Percentiles rank a stretch among this genome's conserved stretches.
Conservation (phyloP, 2,888 invertebrate species). For the Cephalotes varians region DNA sequence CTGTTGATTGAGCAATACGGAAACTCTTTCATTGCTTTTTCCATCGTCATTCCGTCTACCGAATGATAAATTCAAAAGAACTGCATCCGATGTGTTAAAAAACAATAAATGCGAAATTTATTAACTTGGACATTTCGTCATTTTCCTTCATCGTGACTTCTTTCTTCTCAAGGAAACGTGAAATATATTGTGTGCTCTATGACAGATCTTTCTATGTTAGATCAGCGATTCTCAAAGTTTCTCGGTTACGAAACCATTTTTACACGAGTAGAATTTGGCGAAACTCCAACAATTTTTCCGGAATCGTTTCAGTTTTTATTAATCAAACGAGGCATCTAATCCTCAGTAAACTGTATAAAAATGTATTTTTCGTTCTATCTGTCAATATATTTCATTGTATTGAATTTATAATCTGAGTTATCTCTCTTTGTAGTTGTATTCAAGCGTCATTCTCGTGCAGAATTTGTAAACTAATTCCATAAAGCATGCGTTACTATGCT, state of each 20-base stretch:
- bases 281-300: neutral
- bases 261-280: neutral
- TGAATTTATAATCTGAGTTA: neutral
- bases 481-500: neutral
- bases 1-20: conserved; percentile 37
- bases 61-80: conserved; percentile 20
- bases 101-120: conserved; percentile 1
- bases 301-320: neutral
- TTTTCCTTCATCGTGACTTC: conserved; percentile 13
- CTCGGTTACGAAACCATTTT: neutral
- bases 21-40: conserved; percentile 12
- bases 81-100: neutral
- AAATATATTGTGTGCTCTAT: conserved; percentile 5
- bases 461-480: conserved; percentile 18
- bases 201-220: too few species aligned
- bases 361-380: neutral
- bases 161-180: neutral
- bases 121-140: conserved; percentile 36
- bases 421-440: conserved; percentile 3
- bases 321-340: neutral
- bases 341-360: neutral
- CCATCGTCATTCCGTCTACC: neutral
- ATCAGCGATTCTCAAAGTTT: conserved; percentile 26
- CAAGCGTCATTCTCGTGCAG: neutral
- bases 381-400: neutral